Evolutionary conservation across 2,113 vertebrate genomes (phyloP).

Genomic region (Paracanthobrama guichenoti): DNA sequence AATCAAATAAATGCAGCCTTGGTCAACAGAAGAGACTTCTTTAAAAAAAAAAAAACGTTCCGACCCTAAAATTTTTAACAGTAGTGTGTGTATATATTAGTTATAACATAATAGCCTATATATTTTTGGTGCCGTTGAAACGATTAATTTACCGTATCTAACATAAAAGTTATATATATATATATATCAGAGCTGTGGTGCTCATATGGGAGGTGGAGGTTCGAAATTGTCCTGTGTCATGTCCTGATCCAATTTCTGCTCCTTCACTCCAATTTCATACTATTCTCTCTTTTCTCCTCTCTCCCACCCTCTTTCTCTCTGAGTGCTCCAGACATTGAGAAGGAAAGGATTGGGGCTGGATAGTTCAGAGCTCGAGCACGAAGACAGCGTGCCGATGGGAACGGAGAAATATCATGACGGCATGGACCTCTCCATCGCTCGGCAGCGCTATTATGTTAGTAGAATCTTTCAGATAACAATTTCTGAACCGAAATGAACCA

Average conservation of each 20-base stretch:
- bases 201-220: background rate
- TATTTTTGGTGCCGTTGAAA: too few relatives aligned
- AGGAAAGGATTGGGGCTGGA: slow-evolving; percentile 87
- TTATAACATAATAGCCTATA: too few relatives aligned
- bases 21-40: background rate
- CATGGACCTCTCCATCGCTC: slow-evolving; percentile 77
- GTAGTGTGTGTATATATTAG: too few relatives aligned
- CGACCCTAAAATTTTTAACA: too few relatives aligned
- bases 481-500: background rate
- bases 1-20: background rate
- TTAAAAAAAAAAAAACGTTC: too few relatives aligned
- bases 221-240: background rate
- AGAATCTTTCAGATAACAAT: background rate
- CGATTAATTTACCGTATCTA: too few relatives aligned
- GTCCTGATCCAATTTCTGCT: background rate
- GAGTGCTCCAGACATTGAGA: slow-evolving; percentile 80
- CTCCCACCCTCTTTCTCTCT: slow-evolving; percentile 42
- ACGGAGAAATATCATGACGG: slow-evolving; percentile 79
- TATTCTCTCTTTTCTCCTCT: background rate
- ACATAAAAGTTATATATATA: too few relatives aligned
- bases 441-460: slow-evolving; percentile 85
- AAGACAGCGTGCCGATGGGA: slow-evolving; percentile 74
- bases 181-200: background rate
- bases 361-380: slow-evolving; percentile 80
- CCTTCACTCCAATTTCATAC: background rate